Evolutionary conservation across 1,140 invertebrate species (phyloP).

Genomic region (Eupeodes corollae): DNA sequence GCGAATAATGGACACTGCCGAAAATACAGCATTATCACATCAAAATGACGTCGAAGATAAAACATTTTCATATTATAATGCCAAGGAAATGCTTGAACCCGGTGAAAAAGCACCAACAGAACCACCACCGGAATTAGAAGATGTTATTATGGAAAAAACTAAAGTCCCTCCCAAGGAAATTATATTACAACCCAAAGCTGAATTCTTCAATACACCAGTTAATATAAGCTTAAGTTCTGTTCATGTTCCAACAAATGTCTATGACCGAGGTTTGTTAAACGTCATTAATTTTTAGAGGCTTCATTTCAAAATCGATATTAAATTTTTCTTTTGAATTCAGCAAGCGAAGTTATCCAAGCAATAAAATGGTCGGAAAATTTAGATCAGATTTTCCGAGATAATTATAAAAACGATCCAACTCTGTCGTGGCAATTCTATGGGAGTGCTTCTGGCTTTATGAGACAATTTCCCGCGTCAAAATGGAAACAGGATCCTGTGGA

Average conservation of each 20-base stretch:
- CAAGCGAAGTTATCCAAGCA: slow-evolving; percentile 51
- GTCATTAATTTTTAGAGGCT: not conserved
- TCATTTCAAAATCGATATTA: not conserved
- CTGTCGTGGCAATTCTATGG: slow-evolving; percentile 97
- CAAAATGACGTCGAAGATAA: slow-evolving; percentile 48
- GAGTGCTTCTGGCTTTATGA: slow-evolving; percentile 87
- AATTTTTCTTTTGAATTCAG: slow-evolving; percentile 45
- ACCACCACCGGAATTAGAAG: slow-evolving; percentile 40
- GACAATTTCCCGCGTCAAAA: slow-evolving; percentile 77
- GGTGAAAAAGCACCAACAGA: slow-evolving; percentile 35
- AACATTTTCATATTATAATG: slow-evolving; percentile 58
- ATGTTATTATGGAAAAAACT: slow-evolving; percentile 41
- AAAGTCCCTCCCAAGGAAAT: slow-evolving; percentile 43
- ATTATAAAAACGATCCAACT: slow-evolving; percentile 76
- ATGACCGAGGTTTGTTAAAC: slow-evolving; percentile 61
- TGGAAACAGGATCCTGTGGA: slow-evolving; percentile 64
- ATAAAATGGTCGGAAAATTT: slow-evolving; percentile 76
- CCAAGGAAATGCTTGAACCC: slow-evolving; percentile 54
- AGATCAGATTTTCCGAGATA: slow-evolving; percentile 77
- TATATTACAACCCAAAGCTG: slow-evolving; percentile 52
- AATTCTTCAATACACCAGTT: slow-evolving; percentile 70
- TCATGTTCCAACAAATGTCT: slow-evolving; percentile 93
- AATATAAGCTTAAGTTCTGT: slow-evolving; percentile 79
- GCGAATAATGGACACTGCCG: slow-evolving; percentile 71
- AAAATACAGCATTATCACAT: slow-evolving; percentile 55